Conservation (phyloP, 2,113 vertebrate genomes). For the Cisticola juncidis region DNA sequence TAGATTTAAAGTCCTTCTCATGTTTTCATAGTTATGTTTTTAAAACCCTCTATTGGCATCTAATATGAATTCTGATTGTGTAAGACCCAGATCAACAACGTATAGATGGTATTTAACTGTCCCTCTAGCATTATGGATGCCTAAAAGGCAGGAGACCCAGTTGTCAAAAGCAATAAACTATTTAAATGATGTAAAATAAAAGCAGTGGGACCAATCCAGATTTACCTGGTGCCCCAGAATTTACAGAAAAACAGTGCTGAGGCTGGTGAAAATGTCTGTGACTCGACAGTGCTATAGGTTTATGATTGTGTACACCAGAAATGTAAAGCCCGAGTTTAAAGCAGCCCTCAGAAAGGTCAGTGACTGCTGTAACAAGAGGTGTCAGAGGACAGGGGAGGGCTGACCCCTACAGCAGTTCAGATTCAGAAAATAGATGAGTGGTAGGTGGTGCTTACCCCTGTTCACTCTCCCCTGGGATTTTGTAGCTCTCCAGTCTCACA, state of each 20-base stretch:
- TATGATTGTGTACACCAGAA: neutral
- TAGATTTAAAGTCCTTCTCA: constrained; percentile 28
- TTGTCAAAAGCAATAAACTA: neutral
- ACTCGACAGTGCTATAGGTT: neutral
- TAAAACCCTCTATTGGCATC: constrained; percentile 46
- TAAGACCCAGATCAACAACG: neutral
- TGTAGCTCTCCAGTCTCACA: neutral
- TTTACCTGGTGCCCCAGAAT: neutral
- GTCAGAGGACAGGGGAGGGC: neutral
- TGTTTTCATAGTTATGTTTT: constrained; percentile 50
- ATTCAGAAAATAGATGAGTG: neutral
- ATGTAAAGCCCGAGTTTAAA: neutral
- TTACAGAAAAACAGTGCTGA: neutral
- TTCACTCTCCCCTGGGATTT: neutral
- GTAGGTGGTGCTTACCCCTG: neutral
- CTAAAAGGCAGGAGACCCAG: neutral
- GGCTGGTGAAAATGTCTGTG: neutral
- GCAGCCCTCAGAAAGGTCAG: neutral
- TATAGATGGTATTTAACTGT: neutral
- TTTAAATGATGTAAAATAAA: neutral
- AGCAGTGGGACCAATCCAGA: neutral
- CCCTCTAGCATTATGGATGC: neutral
- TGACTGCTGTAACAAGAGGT: neutral
- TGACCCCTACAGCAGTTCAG: neutral
- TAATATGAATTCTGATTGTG: neutral